Evolutionary conservation across 2,888 invertebrate genomes (phyloP).

Genomic region (Drosophila percnosoma): DNA sequence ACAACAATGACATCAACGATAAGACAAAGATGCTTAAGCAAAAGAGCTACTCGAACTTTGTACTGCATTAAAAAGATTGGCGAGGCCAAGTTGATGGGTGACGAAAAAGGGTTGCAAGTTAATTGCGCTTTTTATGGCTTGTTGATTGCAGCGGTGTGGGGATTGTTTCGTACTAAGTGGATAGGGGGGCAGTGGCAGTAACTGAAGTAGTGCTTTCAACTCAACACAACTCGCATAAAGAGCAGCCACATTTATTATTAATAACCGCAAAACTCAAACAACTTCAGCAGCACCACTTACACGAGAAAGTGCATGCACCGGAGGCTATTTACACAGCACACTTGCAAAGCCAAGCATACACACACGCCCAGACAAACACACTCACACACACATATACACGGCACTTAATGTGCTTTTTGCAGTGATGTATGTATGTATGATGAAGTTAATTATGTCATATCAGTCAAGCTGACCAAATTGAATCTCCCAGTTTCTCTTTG

Average conservation of each 20-base stretch:
- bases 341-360: conserved; percentile 26
- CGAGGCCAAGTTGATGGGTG: conserved; percentile 42
- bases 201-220: conserved; percentile 44
- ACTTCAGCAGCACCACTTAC: conserved; percentile 62
- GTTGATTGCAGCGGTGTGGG: conserved; percentile 12
- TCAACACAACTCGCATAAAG: conserved; percentile 59
- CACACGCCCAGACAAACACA: conserved; percentile 2
- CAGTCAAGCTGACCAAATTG: conserved; percentile 45
- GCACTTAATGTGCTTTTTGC: conserved; percentile 33
- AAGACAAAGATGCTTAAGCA: conserved; percentile 10
- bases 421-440: not conserved
- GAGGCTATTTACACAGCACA: conserved; percentile 57
- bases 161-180: not conserved
- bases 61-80: conserved; percentile 59
- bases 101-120: conserved; percentile 65
- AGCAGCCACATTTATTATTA: conserved; percentile 82
- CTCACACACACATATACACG: not conserved
- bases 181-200: not conserved
- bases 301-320: conserved; percentile 52
- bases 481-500: conserved; percentile 21
- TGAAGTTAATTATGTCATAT: conserved; percentile 50
- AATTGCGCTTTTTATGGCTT: conserved; percentile 76
- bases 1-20: not conserved
- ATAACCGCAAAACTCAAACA: conserved; percentile 76
- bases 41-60: conserved; percentile 49